Base-by-base conservation (phyloP, 2,797 vertebrate species). In the Botia kubotai region DNA sequence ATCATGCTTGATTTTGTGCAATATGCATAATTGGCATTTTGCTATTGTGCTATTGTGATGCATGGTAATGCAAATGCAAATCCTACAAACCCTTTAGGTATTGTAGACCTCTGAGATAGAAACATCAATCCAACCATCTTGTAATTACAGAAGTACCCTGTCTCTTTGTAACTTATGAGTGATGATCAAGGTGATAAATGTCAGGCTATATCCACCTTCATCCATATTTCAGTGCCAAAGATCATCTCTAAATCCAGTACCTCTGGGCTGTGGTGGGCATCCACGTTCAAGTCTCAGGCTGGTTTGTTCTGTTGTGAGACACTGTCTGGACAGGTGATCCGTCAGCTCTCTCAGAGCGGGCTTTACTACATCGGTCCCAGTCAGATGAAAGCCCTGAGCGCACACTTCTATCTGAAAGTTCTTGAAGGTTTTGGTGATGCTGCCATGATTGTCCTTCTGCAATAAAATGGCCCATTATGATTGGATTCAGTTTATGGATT, bases 391-490 rank as follows among this genome's bases (percentile, higher is more conserved):
- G 0, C 83, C 88, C 0, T 89, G 88, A 84, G 88, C 89, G 0
- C 65, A 67, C 65, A 93, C 93, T 75, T 95, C 93, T 0, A 96
- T 95, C 91, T 95, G 95, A 86, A 96, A 96, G 88, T 95, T 96
- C 90, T 96, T 96, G 88, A 95, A 95, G 83, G 94, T 93, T 50
- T 85, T 86, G 29, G 4, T 71, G 10, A 52, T 72, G 36, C 72
- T 85, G 43, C 86, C 81, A 0, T 52, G 55, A 26, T 16, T 2
- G 46, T 83, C 75, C 26, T 29, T 53, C 82, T 86, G 50, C 1
- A 66, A 53, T 14, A 43, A 29, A 33, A 43, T 17, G n/a, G 29
- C 55, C 33, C 53, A 63, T 19, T 39, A 55, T 19, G 21, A 62
- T 43, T 75, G 46, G 55, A 55, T 39, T 39, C 4, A 43, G 12